Evolutionary conservation across 2,113 vertebrate species (phyloP).

Genomic region (Festucalex cinctus): DNA sequence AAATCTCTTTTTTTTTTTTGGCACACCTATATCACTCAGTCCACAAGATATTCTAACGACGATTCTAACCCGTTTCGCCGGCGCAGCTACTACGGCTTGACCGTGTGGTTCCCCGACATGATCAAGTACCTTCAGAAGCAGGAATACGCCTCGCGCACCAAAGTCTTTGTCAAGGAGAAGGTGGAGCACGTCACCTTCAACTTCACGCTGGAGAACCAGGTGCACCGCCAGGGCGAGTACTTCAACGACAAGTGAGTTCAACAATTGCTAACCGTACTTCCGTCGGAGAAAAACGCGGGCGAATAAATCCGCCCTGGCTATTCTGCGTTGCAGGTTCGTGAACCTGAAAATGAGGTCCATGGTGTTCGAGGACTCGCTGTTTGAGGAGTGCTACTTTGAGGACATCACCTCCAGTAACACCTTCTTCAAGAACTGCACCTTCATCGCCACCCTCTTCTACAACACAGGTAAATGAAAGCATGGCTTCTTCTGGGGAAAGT

Average conservation of each 20-base stretch:
- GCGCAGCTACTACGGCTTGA: slow-evolving; percentile 90
- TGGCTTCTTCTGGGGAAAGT: not conserved
- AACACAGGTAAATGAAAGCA: slow-evolving; percentile 83
- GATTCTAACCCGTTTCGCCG: not conserved
- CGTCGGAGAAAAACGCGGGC: not conserved
- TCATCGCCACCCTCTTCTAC: slow-evolving; percentile 91
- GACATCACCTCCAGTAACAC: slow-evolving; percentile 96
- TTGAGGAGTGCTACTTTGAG: slow-evolving; percentile 96
- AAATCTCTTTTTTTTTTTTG: too few species aligned
- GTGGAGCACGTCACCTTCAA: slow-evolving; percentile 94
- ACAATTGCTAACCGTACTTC: not conserved
- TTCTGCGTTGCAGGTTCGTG: slow-evolving; percentile 78
- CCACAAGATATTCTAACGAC: not conserved
- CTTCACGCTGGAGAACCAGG: slow-evolving; percentile 97
- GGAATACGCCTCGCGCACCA: slow-evolving; percentile 87
- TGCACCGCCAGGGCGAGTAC: slow-evolving; percentile 91
- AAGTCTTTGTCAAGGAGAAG: slow-evolving; percentile 84
- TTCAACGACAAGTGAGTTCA: slow-evolving; percentile 91
- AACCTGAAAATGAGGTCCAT: slow-evolving; percentile 92
- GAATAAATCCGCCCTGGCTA: not conserved
- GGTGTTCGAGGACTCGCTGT: slow-evolving; percentile 91
- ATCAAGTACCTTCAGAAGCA: slow-evolving; percentile 93
- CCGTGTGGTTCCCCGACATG: slow-evolving; percentile 98
- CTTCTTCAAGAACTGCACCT: slow-evolving; percentile 97
- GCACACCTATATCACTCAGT: too few species aligned